These are phyloP conservation scores for Tridacna gigas DNA, from an alignment of 2,888 invertebrate species.

Conservation along the genomic window DNA sequence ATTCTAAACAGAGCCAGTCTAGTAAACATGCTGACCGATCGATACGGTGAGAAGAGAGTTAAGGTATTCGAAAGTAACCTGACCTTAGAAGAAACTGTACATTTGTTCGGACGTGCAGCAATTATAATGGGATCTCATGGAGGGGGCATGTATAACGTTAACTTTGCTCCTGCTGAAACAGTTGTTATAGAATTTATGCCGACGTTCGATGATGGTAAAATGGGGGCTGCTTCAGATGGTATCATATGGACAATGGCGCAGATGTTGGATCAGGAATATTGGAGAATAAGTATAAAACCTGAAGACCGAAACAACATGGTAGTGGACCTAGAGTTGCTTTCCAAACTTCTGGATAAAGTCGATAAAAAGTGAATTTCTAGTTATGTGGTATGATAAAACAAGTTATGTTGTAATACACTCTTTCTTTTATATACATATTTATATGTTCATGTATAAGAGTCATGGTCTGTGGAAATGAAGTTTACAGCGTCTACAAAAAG, in stretches of 20 bases:
- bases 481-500: too few relatives aligned
- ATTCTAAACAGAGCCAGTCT: constrained; percentile 17
- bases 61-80: constrained; percentile 23
- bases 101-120: constrained; percentile 24
- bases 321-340: constrained; percentile 8
- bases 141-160: constrained; percentile 38
- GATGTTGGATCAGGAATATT: constrained; percentile 37
- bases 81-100: constrained; percentile 13
- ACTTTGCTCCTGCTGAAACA: constrained; percentile 25
- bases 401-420: too few relatives aligned
- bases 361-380: not conserved
- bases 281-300: constrained; percentile 21
- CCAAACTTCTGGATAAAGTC: constrained; percentile 7
- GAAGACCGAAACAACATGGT: constrained; percentile 6
- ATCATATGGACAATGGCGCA: constrained; percentile 36
- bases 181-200: constrained; percentile 42
- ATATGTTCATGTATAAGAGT: too few relatives aligned
- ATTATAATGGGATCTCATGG: constrained; percentile 40
- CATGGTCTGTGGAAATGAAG: too few relatives aligned
- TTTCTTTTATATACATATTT: too few relatives aligned
- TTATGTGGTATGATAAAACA: too few relatives aligned
- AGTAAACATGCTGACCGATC: not conserved
- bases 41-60: constrained; percentile 11
- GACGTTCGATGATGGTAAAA: constrained; percentile 23
- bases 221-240: constrained; percentile 26